Base-by-base conservation (phyloP, 1,140 invertebrate genomes). In the Patella vulgata region DNA sequence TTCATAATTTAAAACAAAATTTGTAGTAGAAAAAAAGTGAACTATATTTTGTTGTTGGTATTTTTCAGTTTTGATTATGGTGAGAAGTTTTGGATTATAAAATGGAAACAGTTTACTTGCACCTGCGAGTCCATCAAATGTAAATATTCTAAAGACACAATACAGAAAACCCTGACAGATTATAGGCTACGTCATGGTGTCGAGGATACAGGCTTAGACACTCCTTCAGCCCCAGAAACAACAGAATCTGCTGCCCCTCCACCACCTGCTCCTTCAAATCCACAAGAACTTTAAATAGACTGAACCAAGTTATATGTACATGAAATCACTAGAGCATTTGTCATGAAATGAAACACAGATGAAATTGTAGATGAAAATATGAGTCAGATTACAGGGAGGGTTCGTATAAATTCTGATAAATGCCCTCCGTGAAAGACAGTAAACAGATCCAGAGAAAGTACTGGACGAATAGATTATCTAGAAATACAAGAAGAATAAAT, bases 41-140 rank as follows among this genome's bases (percentile, higher is more conserved):
- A n/a, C 43, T 28, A 51, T 58, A 52, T 55, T 88, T 88, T 48
- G 39, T 59, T 63, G 14, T 21, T 36, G 33, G 36, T 27, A 47
- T 58, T 54, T 54, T 88, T 88, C 83, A 96, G 95, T 69, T 97
- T 96, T 84, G 95, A 97, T 84, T 97, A 97, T 83, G 95, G 95
- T 0, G 93, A 96, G 71, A 96, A 96, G 82, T 97, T 96, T 84
- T 97, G 95, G 95, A 90, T 93, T 28, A 92, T 95, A 51, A 97
- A 97, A 77, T 92, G 90, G 73, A 96, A 96, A 63, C 93, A 82
- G 57, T 83, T 96, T 81, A 91, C 90, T 4, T 97, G 95, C 84
- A 90, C 90, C 48, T 97, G 95, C 84, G 89, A 89, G 11, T 88
- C 89, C 19, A 78, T 88, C 12, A 89, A 89, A 59, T 97, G 95